Percentiles rank a stretch among this genome's conserved stretches.
These are phyloP conservation scores for Metridium senile DNA, from an alignment of 92 coral and sea anemone genomes.

Conservation along the genomic window DNA sequence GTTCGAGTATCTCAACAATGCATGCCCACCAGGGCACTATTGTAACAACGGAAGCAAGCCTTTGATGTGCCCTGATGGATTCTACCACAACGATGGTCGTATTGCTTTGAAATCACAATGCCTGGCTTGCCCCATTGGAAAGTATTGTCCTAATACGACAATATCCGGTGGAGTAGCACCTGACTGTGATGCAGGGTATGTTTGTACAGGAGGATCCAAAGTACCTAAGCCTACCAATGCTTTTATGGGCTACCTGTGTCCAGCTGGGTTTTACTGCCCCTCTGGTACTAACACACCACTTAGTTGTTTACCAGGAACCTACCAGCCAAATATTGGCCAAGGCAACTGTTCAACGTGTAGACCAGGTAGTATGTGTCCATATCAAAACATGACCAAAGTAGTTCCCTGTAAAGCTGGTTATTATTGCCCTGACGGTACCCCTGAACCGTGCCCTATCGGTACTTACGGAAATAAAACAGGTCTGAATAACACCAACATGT, in stretches of 20 bases:
- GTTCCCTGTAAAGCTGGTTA: conserved; percentile 81
- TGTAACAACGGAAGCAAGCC: conserved; percentile 86
- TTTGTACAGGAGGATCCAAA: conserved; percentile 93
- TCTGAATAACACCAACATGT: conserved; percentile 57
- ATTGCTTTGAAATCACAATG: conserved; percentile 81
- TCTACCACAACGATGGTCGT: conserved; percentile 89
- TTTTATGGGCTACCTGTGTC: conserved; percentile 87
- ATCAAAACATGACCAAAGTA: conserved; percentile 87
- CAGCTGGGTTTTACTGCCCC: conserved; percentile 85
- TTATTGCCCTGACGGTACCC: conserved; percentile 91
- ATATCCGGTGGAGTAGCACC: conserved; percentile 78
- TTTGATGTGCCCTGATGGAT: conserved; percentile 83
- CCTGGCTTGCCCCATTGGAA: conserved; percentile 87
- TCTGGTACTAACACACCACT: conserved; percentile 71
- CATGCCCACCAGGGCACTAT: conserved; percentile 96
- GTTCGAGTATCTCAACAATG: conserved; percentile 78
- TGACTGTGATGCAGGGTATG: conserved; percentile 84
- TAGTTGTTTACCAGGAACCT: conserved; percentile 84
- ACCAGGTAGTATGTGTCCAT: conserved; percentile 93
- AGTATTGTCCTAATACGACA: conserved; percentile 89
- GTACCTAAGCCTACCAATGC: conserved; percentile 77
- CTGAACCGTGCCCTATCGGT: conserved; percentile 82
- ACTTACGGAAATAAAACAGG: conserved; percentile 92
- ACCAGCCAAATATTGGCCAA: conserved; percentile 87
- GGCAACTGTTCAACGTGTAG: conserved; percentile 72